Conservation (phyloP, 2,888 invertebrate genomes). For the Nomada goodeniana region DNA sequence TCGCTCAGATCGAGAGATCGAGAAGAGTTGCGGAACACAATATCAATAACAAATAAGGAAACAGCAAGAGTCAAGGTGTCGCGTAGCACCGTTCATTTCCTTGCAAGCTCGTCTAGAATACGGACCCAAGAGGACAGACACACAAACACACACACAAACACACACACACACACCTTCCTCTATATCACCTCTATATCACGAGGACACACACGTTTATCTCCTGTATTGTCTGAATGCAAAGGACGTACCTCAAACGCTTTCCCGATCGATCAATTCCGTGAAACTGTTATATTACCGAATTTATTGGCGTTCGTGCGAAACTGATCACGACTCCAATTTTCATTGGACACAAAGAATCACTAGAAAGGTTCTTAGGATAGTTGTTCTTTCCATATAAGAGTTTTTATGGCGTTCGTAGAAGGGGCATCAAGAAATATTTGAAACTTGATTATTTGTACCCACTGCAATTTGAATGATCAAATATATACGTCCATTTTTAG, state of each 20-base stretch:
- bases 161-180: neutral
- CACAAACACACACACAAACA: neutral
- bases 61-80: neutral
- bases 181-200: slow-evolving; percentile 12
- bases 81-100: slow-evolving; percentile 8
- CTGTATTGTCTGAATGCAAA: slow-evolving; percentile 20
- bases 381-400: neutral
- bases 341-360: too few species aligned
- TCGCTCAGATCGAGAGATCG: slow-evolving; percentile 11
- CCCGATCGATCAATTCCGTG: slow-evolving; percentile 2
- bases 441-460: too few species aligned
- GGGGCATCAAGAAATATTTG: too few species aligned
- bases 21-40: neutral
- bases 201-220: slow-evolving; percentile 22
- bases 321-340: neutral
- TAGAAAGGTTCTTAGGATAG: too few species aligned
- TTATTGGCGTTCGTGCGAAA: neutral
- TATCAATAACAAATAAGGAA: neutral
- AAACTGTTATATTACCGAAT: neutral
- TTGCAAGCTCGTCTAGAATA: slow-evolving; percentile 28
- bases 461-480: neutral
- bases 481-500: slow-evolving; percentile 27
- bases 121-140: slow-evolving; percentile 30
- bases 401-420: too few species aligned
- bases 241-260: slow-evolving; percentile 43